These are phyloP conservation scores for Halichoeres trimaculatus DNA, from an alignment of 2,113 vertebrate species.

Conservation along the genomic window DNA sequence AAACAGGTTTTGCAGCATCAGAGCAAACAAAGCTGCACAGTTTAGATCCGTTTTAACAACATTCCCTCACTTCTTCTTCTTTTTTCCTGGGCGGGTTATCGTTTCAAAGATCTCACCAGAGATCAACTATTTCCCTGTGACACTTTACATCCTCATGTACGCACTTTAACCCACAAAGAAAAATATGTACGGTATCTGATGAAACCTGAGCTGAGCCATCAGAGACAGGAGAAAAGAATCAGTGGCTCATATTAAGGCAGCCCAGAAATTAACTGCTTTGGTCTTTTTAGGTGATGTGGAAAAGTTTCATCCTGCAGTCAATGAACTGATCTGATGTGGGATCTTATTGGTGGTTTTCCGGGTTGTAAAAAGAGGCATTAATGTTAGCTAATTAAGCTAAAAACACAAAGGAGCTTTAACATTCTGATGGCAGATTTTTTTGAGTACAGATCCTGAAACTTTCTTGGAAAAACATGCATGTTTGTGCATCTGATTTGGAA, in stretches of 20 bases:
- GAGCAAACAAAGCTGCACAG: conserved; percentile 17
- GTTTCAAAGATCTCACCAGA: not conserved
- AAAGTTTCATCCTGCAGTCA: too few species aligned
- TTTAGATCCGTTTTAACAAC: conserved; percentile 2
- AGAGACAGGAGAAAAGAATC: conserved; percentile 27
- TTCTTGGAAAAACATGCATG: too few species aligned
- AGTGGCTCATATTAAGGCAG: conserved; percentile 8
- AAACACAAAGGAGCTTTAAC: too few species aligned
- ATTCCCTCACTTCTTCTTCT: conserved; percentile 26
- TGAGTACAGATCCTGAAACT: too few species aligned
- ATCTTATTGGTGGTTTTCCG: too few species aligned
- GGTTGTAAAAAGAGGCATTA: too few species aligned
- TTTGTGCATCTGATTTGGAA: too few species aligned
- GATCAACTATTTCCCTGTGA: not conserved
- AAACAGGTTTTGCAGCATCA: conserved; percentile 72
- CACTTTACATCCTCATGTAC: not conserved
- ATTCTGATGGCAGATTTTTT: too few species aligned
- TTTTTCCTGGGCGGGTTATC: not conserved
- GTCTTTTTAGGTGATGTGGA: too few species aligned
- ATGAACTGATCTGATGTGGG: too few species aligned
- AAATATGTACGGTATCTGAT: not conserved
- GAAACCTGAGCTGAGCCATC: conserved; percentile 56
- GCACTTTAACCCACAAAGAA: not conserved
- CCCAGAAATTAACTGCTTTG: too few species aligned
- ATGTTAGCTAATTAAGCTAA: too few species aligned